phyloP scores from a whole-genome alignment of 2,888 invertebrate species.

The Adineta ricciae region DNA sequence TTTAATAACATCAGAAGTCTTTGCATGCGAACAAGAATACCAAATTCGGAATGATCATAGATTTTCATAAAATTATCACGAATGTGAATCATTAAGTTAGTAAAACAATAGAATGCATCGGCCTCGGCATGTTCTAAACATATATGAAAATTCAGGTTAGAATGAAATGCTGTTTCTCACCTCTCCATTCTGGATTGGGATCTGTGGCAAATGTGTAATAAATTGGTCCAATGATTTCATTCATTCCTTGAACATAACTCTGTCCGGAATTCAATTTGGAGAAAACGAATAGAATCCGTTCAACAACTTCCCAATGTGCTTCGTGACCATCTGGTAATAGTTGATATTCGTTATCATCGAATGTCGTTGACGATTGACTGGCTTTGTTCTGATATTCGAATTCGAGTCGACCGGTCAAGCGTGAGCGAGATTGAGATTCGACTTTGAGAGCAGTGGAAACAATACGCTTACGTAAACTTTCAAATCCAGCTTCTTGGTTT shows the following conservation, averaged over 20 bases:
- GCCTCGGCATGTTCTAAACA: slow-evolving; percentile 76
- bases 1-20: slow-evolving; percentile 67
- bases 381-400: neutral
- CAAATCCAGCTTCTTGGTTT: slow-evolving; percentile 26
- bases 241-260: slow-evolving; percentile 75
- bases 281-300: slow-evolving; percentile 87
- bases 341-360: slow-evolving; percentile 17
- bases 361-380: neutral
- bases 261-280: slow-evolving; percentile 95
- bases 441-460: slow-evolving; percentile 27
- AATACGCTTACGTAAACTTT: slow-evolving; percentile 32
- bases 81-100: slow-evolving; percentile 87
- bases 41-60: slow-evolving; percentile 74
- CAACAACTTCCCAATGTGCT: slow-evolving; percentile 96
- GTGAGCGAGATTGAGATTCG: slow-evolving; percentile 27
- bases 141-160: slow-evolving; percentile 34
- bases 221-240: slow-evolving; percentile 94
- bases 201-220: slow-evolving; percentile 88
- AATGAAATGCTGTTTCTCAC: slow-evolving; percentile 52
- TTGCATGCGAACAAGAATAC: slow-evolving; percentile 64
- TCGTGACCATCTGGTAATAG: slow-evolving; percentile 79
- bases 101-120: slow-evolving; percentile 95
- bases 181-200: slow-evolving; percentile 66
- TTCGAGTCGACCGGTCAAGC: slow-evolving; percentile 25
- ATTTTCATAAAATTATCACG: slow-evolving; percentile 85